Evolutionary conservation across 2,113 vertebrate species (phyloP), one percentile per base, ranked within the genome.

Genomic region (Coturnix japonica): DNA sequence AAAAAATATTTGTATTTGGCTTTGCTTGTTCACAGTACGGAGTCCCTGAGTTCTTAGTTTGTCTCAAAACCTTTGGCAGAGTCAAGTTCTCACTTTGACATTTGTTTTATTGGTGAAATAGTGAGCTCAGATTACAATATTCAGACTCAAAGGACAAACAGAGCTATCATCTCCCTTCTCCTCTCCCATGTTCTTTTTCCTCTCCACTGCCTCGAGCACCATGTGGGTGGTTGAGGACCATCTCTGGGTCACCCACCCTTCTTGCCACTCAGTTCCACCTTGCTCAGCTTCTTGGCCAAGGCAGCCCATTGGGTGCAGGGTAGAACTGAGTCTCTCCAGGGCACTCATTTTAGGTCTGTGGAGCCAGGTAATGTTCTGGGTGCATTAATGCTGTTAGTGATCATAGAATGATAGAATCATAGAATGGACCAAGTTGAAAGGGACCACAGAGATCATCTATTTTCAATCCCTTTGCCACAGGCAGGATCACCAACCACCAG

Each of bases 221-320:
- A 2, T 35, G 67, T 6, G 7, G n/a, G 35, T 18, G 26, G 31
- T 13, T 16, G 20, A 46, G 66, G 47, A 18, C 7, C 18, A 7
- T 2, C 56, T 74, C 30, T n/a, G 20, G 1, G 7, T 5, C 44
- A 9, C 4, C 79, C 39, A 12, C 15, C 2, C 0, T 0, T 53
- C 56, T 39, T 35, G 11, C 31, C 41, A n/a, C 30, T 85, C 28
- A 12, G 41, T 37, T 8, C 9, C 0, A 0, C 1, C 0, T 25
- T 57, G 30, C 12, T n/a, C 26, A 18, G 3, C 7, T 49, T 31
- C 63, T 69, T 35, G 21, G 23, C 31, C 31, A 21, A 63, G 47
- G 43, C n/a, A 43, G 26, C 64, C 1, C 54, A 17, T n/a, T 0
- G 2, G 13, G 30, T 69, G 3, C 0, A 4, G 25, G 11, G 18